A percentile compares a stretch with the other conserved stretches of the same genome.
Evolutionary conservation across 2,113 vertebrate species (phyloP).

Genomic region (Cepphus grylle): DNA sequence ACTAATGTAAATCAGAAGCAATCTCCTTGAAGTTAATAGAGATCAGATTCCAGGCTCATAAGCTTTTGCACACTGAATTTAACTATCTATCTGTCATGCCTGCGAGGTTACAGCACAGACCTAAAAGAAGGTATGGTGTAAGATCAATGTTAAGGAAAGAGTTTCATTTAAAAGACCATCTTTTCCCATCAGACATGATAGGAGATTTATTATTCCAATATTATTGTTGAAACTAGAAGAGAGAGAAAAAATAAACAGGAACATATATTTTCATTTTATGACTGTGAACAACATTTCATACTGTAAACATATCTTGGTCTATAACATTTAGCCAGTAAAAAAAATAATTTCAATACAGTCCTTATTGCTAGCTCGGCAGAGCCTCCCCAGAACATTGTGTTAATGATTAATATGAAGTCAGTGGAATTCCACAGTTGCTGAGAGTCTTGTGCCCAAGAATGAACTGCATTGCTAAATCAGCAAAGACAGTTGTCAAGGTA

Average conservation of each 20-base stretch:
- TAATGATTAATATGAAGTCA: slow-evolving; percentile 89
- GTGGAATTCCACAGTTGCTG: slow-evolving; percentile 83
- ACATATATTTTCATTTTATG: slow-evolving; percentile 54
- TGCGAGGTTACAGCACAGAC: slow-evolving; percentile 13
- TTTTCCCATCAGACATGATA: slow-evolving; percentile 61
- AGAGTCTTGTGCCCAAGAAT: slow-evolving; percentile 85
- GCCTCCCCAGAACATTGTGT: slow-evolving; percentile 80
- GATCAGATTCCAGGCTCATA: slow-evolving; percentile 22
- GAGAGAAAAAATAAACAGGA: slow-evolving; percentile 50
- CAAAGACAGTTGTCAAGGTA: slow-evolving; percentile 95
- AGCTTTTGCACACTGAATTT: slow-evolving; percentile 38
- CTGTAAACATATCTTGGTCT: slow-evolving; percentile 63
- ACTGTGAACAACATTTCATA: slow-evolving; percentile 47
- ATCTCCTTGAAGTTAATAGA: slow-evolving; percentile 40
- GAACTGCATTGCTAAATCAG: slow-evolving; percentile 90
- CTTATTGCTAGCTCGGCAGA: slow-evolving; percentile 77
- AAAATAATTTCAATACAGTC: slow-evolving; percentile 69
- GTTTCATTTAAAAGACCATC: slow-evolving; percentile 55
- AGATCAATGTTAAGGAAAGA: slow-evolving; percentile 57
- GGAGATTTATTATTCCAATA: slow-evolving; percentile 66
- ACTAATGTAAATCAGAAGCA: slow-evolving; percentile 7
- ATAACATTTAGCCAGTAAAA: slow-evolving; percentile 60
- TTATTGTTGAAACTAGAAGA: slow-evolving; percentile 36
- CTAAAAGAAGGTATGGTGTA: slow-evolving; percentile 8
- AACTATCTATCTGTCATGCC: slow-evolving; percentile 53